Evolutionary conservation across 2,888 invertebrate species (phyloP).

Genomic region (Andrena praecox): DNA sequence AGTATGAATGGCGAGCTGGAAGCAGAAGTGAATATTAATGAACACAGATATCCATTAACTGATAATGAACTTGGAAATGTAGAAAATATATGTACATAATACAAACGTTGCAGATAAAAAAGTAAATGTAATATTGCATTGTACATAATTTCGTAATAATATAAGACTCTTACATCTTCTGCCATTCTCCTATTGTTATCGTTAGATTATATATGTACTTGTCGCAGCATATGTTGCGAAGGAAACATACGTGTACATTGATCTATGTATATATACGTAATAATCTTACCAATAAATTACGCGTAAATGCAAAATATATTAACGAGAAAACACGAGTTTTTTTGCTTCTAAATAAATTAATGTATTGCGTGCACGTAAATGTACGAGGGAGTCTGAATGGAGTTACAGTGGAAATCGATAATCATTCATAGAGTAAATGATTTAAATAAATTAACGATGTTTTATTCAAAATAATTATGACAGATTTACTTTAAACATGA

Average conservation of each 20-base stretch:
- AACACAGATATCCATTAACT: not conserved
- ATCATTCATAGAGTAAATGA: constrained; percentile 17
- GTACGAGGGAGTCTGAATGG: constrained; percentile 7
- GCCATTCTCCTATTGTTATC: constrained; percentile 11
- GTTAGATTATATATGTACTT: constrained; percentile 21
- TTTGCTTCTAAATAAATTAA: constrained; percentile 11
- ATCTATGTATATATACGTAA: constrained; percentile 17
- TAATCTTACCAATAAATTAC: constrained; percentile 63
- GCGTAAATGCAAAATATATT: constrained; percentile 33
- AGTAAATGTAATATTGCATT: constrained; percentile 34
- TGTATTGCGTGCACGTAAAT: constrained; percentile 16
- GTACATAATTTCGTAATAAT: constrained; percentile 36
- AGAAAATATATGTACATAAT: constrained; percentile 38
- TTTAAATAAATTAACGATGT: constrained; percentile 42
- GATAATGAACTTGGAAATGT: constrained; percentile 11
- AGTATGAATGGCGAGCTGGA: not conserved
- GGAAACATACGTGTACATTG: not conserved
- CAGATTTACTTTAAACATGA: constrained; percentile 54
- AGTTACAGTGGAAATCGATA: constrained; percentile 12
- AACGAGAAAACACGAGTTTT: constrained; percentile 11
- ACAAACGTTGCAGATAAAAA: constrained; percentile 26
- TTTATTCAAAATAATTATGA: constrained; percentile 33
- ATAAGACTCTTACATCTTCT: constrained; percentile 33
- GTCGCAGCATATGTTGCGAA: constrained; percentile 20
- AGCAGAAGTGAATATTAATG: constrained; percentile 17